Evolutionary conservation across 2,113 vertebrate genomes (phyloP), one percentile per base, ranked within the genome.

Genomic region (Dendrocopos noguchii): DNA sequence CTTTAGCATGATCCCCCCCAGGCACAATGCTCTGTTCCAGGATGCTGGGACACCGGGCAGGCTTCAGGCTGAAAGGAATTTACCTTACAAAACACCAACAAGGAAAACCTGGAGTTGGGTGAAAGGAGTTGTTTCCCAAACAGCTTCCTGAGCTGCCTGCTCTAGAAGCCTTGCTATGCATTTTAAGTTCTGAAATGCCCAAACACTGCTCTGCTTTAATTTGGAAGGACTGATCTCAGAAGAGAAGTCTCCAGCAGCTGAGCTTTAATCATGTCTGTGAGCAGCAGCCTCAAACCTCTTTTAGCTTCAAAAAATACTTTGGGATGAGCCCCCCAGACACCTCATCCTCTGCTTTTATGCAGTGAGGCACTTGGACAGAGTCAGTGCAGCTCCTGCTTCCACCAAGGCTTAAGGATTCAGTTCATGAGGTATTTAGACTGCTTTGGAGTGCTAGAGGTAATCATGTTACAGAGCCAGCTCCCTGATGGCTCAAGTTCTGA

Each of bases 1-100:
- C 61, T 46, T n/a, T 20, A 87, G 29, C 29, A 89, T 12, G 39
- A 39, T 39, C 64, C 60, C 55, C 55, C 31, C 63, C 17, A 39
- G 34, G 1, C 10, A 1, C 0, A 2, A 6, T 12, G 24, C 29
- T 10, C 6, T 31, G 39, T n/a, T 57, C 18, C 50, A 33, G 52
- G 29, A 50, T 59, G 75, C 27, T 20, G 5, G 28, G 63, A 61
- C 44, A 17, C 5, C 52, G 50, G 66, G 31, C n/a, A 60, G 47
- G 15, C 17, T 12, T 29, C 8, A 76, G 20, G 19, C 52, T 27
- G 63, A 27, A 22, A 60, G 55, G 50, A 50, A 56, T 36, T 29
- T 9, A n/a, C 57, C 39, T 52, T 53, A 10, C 15, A 29, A 14
- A 73, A 20, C 21, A 20, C 6, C 3, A 17, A 12, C 39, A 36